These are phyloP conservation scores for Aphelocoma coerulescens DNA, from an alignment of 2,113 vertebrate species.

Conservation along the genomic window DNA sequence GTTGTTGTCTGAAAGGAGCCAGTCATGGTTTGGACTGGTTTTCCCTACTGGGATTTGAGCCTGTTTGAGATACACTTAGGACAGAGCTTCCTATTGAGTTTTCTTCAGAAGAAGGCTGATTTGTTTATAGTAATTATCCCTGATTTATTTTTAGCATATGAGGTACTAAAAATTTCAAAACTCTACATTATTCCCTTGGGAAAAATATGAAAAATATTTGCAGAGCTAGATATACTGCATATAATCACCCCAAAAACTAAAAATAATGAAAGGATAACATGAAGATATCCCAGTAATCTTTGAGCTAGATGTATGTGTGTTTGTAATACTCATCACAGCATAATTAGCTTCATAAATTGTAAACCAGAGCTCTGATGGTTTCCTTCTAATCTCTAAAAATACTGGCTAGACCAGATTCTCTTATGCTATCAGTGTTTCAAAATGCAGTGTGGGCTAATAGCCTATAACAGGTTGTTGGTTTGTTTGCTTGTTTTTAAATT, in stretches of 20 bases:
- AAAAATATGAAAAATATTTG: neutral
- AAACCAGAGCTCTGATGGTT: neutral
- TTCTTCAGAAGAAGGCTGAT: neutral
- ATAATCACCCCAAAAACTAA: neutral
- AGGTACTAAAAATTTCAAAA: neutral
- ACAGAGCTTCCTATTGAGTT: neutral
- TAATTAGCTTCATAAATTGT: neutral
- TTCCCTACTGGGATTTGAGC: neutral
- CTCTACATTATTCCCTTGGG: neutral
- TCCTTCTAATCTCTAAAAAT: neutral
- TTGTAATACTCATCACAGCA: neutral
- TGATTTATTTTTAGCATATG: neutral
- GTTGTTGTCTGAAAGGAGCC: neutral
- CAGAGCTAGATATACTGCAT: neutral
- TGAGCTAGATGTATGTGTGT: neutral
- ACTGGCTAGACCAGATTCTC: neutral
- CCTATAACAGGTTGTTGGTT: neutral
- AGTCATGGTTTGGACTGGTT: neutral
- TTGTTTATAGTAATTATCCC: neutral
- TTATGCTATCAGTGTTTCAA: neutral
- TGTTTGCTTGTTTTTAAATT: neutral
- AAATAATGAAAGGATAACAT: neutral
- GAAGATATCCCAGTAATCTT: neutral
- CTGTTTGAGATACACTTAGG: neutral
- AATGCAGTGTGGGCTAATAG: neutral